Conservation (phyloP, 2,797 vertebrate species). For the Borostomias antarcticus region DNA sequence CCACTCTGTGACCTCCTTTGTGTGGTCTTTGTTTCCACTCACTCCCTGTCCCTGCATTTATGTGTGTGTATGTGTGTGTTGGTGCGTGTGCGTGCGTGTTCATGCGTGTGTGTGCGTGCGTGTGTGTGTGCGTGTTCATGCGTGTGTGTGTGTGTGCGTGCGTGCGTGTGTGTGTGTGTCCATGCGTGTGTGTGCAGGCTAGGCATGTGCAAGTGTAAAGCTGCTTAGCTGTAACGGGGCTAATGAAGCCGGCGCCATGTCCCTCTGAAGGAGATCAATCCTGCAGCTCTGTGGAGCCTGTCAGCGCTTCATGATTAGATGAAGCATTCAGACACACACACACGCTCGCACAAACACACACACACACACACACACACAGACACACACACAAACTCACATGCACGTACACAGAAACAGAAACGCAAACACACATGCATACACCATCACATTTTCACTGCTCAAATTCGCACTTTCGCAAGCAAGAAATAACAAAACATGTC, state of each 20-base stretch:
- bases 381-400: conserved; percentile 44
- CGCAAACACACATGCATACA: conserved; percentile 19
- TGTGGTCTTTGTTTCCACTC: not conserved
- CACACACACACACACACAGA: not conserved
- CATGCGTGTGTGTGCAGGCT: conserved; percentile 48
- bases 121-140: conserved; percentile 1
- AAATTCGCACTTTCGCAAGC: too few species aligned
- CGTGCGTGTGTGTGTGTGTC: not conserved
- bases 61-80: not conserved
- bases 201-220: conserved; percentile 64
- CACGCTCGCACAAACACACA: conserved; percentile 44
- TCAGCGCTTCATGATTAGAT: conserved; percentile 74
- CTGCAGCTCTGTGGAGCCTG: conserved; percentile 63
- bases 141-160: not conserved
- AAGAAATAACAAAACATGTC: not conserved
- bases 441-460: too few species aligned
- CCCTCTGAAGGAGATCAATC: conserved; percentile 66
- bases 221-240: conserved; percentile 70
- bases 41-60: not conserved
- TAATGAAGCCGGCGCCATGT: conserved; percentile 75
- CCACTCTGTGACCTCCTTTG: not conserved
- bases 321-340: conserved; percentile 63
- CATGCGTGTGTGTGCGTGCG: conserved; percentile 46
- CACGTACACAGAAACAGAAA: conserved; percentile 17
- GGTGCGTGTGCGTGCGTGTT: not conserved